These are phyloP conservation scores for Chrysochloris asiatica DNA, from an alignment of 2,113 vertebrate genomes.

Conservation along the genomic window DNA sequence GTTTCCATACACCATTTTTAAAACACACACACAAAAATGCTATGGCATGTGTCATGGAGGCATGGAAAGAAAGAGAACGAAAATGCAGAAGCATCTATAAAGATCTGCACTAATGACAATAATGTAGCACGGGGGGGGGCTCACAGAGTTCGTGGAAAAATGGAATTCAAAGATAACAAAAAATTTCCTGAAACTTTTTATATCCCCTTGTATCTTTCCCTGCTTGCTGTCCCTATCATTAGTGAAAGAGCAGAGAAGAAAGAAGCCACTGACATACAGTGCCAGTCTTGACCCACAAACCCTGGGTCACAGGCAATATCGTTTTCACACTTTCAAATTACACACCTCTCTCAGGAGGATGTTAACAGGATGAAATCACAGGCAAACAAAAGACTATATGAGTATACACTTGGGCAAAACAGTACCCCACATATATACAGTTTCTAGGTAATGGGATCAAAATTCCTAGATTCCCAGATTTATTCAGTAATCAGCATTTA, in stretches of 20 bases:
- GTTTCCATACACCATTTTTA: too few relatives aligned
- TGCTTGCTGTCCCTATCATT: not conserved
- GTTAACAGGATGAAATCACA: not conserved
- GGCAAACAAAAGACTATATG: not conserved
- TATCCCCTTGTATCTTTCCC: not conserved
- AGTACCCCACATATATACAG: not conserved
- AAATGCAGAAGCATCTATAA: not conserved
- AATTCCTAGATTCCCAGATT: not conserved
- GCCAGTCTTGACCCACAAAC: not conserved
- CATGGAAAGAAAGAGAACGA: too few relatives aligned
- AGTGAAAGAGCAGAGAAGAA: not conserved
- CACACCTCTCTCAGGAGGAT: not conserved
- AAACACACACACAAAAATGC: conserved; percentile 31
- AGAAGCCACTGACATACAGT: not conserved
- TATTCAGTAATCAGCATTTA: not conserved
- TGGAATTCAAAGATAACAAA: too few relatives aligned
- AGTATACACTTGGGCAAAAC: not conserved
- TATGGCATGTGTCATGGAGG: not conserved
- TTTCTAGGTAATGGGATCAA: conserved; percentile 10
- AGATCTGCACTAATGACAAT: not conserved
- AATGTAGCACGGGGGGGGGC: not conserved
- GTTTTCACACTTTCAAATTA: not conserved
- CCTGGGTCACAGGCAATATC: too few relatives aligned
- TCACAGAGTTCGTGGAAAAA: too few relatives aligned
- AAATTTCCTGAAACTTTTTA: too few relatives aligned